phyloP scores from a whole-genome alignment of 1,140 invertebrate genomes.

The Apis laboriosa region DNA sequence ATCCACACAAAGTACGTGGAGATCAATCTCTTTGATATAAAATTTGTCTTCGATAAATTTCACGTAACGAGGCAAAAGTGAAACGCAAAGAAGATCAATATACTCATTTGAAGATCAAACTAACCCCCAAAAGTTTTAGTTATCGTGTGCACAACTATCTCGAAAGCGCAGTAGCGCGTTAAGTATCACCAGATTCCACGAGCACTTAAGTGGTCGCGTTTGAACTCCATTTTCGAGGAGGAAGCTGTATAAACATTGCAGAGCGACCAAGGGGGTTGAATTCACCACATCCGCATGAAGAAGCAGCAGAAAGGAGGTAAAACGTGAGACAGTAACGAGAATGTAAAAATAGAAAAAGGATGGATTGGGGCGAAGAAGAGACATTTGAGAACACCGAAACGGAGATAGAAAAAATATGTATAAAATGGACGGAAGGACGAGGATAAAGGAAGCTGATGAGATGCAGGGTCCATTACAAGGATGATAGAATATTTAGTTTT shows the following conservation, averaged over 20 bases:
- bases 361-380: too few species aligned
- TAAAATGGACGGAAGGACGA: too few species aligned
- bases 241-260: slow-evolving; percentile 42
- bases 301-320: neutral
- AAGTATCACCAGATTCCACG: neutral
- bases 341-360: neutral
- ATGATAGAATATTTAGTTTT: too few species aligned
- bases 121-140: neutral
- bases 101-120: neutral
- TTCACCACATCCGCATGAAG: slow-evolving; percentile 32
- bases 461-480: too few species aligned
- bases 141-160: neutral
- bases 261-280: neutral
- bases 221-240: slow-evolving; percentile 49
- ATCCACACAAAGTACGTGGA: too few species aligned
- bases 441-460: too few species aligned
- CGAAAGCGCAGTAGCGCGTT: neutral
- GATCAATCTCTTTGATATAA: too few species aligned
- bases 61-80: too few species aligned
- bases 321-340: neutral
- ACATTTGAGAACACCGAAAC: too few species aligned
- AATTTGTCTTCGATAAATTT: too few species aligned
- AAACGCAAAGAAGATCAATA: neutral
- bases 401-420: too few species aligned
- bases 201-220: slow-evolving; percentile 5